A percentile compares a stretch with the other conserved stretches of the same genome.
Evolutionary conservation across 2,888 invertebrate species (phyloP).

Genomic region (Drosophila affinis): DNA sequence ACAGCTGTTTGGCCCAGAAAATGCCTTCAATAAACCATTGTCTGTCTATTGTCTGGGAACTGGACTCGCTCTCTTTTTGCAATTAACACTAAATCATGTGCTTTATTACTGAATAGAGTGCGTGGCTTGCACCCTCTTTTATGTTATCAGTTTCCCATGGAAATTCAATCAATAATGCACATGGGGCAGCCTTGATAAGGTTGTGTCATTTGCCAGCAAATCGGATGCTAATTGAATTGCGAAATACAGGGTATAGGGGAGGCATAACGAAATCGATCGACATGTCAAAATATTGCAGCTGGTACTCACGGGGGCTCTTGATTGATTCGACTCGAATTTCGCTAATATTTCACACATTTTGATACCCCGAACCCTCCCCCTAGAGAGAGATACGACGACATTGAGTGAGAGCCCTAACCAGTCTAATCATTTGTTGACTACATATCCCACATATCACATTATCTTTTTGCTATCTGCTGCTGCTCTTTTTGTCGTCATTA

Average conservation of each 20-base stretch:
- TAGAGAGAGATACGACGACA: conserved; percentile 26
- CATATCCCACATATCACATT: conserved; percentile 31
- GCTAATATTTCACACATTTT: conserved; percentile 14
- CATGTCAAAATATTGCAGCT: conserved; percentile 3
- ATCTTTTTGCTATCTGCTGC: conserved; percentile 46
- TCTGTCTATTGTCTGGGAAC: conserved; percentile 26
- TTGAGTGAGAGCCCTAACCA: conserved; percentile 10
- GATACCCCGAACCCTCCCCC: conserved; percentile 3
- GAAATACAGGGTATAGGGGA: conserved; percentile 53
- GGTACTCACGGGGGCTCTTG: neutral
- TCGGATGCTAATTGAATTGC: conserved; percentile 64
- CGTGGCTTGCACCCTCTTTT: conserved; percentile 1
- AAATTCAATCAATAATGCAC: conserved; percentile 60
- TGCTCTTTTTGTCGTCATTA: conserved; percentile 70
- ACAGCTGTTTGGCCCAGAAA: conserved; percentile 24
- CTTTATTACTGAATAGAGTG: conserved; percentile 35
- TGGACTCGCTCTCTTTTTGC: conserved; percentile 13
- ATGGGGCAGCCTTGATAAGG: conserved; percentile 1
- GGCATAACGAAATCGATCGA: conserved; percentile 57
- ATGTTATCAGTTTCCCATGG: conserved; percentile 12
- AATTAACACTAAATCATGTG: conserved; percentile 76
- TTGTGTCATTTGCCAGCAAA: conserved; percentile 50
- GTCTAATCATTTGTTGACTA: conserved; percentile 27
- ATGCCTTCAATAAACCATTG: neutral
- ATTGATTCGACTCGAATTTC: conserved; percentile 10